Evolutionary conservation across 2,888 invertebrate genomes (phyloP).

Genomic region (Antheraea assamensis): DNA sequence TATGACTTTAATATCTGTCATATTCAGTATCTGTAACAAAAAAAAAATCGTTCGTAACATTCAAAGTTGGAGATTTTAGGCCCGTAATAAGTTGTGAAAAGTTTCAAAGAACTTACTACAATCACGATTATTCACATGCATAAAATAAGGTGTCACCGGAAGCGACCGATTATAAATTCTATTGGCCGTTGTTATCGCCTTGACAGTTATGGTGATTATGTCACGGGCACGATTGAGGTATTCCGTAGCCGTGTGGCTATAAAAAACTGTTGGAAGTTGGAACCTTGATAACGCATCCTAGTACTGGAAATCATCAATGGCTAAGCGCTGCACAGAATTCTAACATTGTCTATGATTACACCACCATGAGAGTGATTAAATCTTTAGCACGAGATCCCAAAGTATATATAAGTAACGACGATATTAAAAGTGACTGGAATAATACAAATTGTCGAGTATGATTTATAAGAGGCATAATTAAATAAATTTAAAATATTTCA

Average conservation of each 20-base stretch:
- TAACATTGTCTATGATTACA: constrained; percentile 9
- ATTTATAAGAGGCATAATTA: not conserved
- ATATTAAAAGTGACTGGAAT: not conserved
- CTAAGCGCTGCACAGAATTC: constrained; percentile 11
- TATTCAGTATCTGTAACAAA: not conserved
- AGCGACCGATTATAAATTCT: constrained; percentile 49
- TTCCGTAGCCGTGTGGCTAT: constrained; percentile 44
- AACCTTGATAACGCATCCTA: constrained; percentile 21
- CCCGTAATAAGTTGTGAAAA: not conserved
- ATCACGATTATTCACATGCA: constrained; percentile 10
- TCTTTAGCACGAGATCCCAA: constrained; percentile 7
- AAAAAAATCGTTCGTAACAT: not conserved
- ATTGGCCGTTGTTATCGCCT: constrained; percentile 34
- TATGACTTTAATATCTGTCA: too few relatives aligned
- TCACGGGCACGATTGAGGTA: constrained; percentile 47
- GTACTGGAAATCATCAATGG: constrained; percentile 18
- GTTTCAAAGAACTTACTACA: not conserved
- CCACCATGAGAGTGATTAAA: constrained; percentile 8
- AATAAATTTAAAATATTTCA: not conserved
- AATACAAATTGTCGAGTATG: not conserved
- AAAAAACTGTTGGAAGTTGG: constrained; percentile 30
- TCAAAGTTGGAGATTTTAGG: not conserved
- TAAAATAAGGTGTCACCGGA: constrained; percentile 44
- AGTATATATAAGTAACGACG: not conserved
- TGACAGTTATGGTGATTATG: constrained; percentile 48